These are phyloP conservation scores for Chaetodon trifascialis DNA, from an alignment of 2,113 vertebrate genomes.

Conservation along the genomic window DNA sequence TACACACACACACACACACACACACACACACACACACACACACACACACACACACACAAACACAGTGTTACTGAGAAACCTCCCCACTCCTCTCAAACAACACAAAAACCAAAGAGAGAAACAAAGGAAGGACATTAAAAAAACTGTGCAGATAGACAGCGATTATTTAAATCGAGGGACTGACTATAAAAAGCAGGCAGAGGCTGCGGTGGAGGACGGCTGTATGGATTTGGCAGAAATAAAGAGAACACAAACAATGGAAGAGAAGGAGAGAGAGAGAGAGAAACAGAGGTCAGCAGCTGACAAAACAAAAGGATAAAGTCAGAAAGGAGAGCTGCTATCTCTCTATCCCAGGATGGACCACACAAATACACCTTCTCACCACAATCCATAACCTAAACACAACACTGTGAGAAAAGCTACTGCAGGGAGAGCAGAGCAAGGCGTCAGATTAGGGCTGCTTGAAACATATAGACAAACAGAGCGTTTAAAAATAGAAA, in stretches of 20 bases:
- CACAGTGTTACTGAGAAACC: slow-evolving; percentile 19
- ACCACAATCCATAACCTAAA: slow-evolving; percentile 66
- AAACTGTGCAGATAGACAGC: slow-evolving; percentile 16
- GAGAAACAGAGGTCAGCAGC: slow-evolving; percentile 70
- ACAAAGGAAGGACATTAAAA: slow-evolving; percentile 7
- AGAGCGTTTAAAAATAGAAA: slow-evolving; percentile 75
- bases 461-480: slow-evolving; percentile 64
- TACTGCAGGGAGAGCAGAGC: slow-evolving; percentile 41
- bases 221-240: slow-evolving; percentile 50
- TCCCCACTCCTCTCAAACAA: slow-evolving; percentile 28
- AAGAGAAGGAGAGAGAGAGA: slow-evolving; percentile 36
- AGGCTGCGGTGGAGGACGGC: slow-evolving; percentile 16
- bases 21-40: slow-evolving; percentile 24
- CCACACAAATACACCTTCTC: slow-evolving; percentile 61
- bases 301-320: slow-evolving; percentile 80
- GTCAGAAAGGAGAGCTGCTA: slow-evolving; percentile 70
- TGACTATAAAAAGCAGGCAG: slow-evolving; percentile 25
- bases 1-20: slow-evolving; percentile 21
- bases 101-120: slow-evolving; percentile 11
- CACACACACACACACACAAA: not conserved
- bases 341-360: slow-evolving; percentile 71
- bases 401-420: slow-evolving; percentile 57
- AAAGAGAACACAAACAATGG: slow-evolving; percentile 63
- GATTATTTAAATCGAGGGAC: slow-evolving; percentile 17
- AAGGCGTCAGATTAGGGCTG: slow-evolving; percentile 57